Evolutionary conservation across 2,888 invertebrate species (phyloP), one percentile per base, ranked within the genome.

Genomic region (Loripinus fragilis): DNA sequence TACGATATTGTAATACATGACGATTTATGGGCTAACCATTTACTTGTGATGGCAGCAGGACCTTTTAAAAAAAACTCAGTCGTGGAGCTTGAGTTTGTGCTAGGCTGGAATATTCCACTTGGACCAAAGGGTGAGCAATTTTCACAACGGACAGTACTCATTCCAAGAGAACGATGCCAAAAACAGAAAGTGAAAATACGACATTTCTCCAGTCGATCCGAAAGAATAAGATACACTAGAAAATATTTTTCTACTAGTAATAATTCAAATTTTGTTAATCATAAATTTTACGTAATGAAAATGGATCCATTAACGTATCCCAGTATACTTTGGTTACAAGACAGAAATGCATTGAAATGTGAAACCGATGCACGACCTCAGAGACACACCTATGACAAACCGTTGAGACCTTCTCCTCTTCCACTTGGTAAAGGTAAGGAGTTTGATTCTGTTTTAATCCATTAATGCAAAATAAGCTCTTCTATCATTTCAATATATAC

Each of bases 11-110:
- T 60, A 3, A 60, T 60, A 2, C 33, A 17, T 60, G 60, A 60
- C 60, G 60, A 60, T 60, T 60, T 60, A 25, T 60, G 60, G 60
- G 60, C 60, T 17, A 60, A 33, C 23, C 60, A 60, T 33, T 33
- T 60, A 15, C 60, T 60, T 12, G 30, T 33, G 15, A 60, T 60
- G 60, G 12, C 60, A 33, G 60, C 23, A 17, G 60, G 60, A 33
- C 60, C 60, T 33, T 33, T 60, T 33, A 5, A 17, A 2, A 20
- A 33, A 2, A 60, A 60, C 33, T 20, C 33, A 20, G 33, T 60
- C 33, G 60, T 60, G 33, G 60, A 33, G 20, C 12, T n/a, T 10
- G 60, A 60, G 15, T 10, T 60, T 10, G 33, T 60, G 1, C 33
- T 60, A 7, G 60, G 60, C 17, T 60, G 60, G 60, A 33, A 33